A percentile compares a stretch with the other conserved stretches of the same genome.
phyloP scores from a whole-genome alignment of 92 coral and sea anemone species.

The Isaurus tuberculatus region DNA sequence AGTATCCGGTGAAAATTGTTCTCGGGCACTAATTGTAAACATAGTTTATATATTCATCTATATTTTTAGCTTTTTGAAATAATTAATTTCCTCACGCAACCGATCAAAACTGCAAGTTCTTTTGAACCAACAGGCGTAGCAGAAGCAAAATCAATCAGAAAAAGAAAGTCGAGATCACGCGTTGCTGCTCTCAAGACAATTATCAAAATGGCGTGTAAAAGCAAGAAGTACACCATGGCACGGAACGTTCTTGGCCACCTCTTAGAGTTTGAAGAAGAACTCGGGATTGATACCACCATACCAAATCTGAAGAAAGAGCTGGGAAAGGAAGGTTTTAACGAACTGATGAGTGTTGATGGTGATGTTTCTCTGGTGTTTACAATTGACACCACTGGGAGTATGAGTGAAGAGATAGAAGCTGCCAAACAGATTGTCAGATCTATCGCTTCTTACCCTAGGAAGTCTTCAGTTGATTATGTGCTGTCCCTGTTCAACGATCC shows the following conservation, averaged over 20 bases:
- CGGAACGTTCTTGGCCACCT: conserved; percentile 16
- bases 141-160: conserved; percentile 7
- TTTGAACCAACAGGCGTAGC: conserved; percentile 7
- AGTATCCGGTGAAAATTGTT: no score
- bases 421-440: conserved; percentile 68
- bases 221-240: conserved; percentile 8
- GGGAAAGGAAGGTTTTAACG: conserved; percentile 53
- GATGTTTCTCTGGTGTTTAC: conserved; percentile 72
- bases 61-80: no score
- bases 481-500: conserved; percentile 77
- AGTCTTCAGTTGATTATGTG: conserved; percentile 60
- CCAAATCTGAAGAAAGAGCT: conserved; percentile 51
- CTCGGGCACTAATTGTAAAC: no score
- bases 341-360: conserved; percentile 64
- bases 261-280: background rate
- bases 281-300: background rate
- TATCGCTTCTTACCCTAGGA: conserved; percentile 63
- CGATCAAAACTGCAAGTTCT: no score
- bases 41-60: no score
- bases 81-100: no score
- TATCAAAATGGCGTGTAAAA: background rate
- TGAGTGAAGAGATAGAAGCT: conserved; percentile 64
- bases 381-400: conserved; percentile 73
- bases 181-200: background rate
- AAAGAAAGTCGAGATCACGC: background rate